Base-by-base conservation (phyloP, 2,113 vertebrate genomes). In the Dolichallabes microphthalmus region DNA sequence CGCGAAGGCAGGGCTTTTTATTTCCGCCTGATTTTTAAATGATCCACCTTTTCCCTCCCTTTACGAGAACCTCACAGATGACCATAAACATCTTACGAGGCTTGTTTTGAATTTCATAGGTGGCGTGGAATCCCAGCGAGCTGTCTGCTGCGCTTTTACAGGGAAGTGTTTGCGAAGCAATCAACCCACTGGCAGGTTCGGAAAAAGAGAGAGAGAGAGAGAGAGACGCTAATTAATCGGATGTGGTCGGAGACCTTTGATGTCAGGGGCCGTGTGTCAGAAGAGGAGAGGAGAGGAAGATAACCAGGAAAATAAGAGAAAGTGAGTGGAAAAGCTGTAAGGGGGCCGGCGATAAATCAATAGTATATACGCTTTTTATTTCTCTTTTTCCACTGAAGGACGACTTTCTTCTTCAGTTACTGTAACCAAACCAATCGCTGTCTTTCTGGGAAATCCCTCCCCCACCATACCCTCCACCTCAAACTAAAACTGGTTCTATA, bases 61-160 rank as follows among this genome's bases (percentile, higher is more conserved):
- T 93, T 92, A 92, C 86, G 88, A 66, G 89, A 84, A 85, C 75
- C 84, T 87, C 86, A 93, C 87, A 94, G 88, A 91, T 89, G 90
- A 88, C 88, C 85, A 87, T 93, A 93, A 93, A 92, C 92, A 89
- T 86, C 89, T 90, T 90, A 92, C 88, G 90, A 90, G 92, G 87
- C 89, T 94, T 91, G 91, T 93, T 92, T 90, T 91, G 87, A 93
- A 92, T 94, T 94, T 94, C 92, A 94, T 78, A 91, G 89, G 83
- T 91, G 77, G 63, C 90, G 87, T 92, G 91, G 93, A 95, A 91
- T 91, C 89, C 90, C 75, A 45, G 63, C 66, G 86, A 88, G 89
- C 86, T 66, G 87, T 89, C 90, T 90, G 82, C 82, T 57, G 74
- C 58, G 76, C 92, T 78, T 86, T 93, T 92, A 53, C 88, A 89